These are phyloP conservation scores for Trissolcus basalis DNA, from an alignment of 1,140 invertebrate genomes.

Conservation along the genomic window DNA sequence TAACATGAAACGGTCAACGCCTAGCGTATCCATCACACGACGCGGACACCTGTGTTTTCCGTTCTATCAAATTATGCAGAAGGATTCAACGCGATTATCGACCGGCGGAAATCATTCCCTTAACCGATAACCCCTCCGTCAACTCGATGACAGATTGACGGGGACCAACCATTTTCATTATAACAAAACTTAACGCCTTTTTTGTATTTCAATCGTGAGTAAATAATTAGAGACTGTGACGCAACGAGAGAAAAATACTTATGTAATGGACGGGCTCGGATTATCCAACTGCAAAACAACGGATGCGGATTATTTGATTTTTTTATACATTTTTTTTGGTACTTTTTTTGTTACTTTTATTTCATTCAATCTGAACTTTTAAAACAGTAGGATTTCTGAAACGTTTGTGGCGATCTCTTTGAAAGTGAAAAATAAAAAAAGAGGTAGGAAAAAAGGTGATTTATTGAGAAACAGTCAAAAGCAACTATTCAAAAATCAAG, in stretches of 20 bases:
- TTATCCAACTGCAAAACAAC: too few relatives aligned
- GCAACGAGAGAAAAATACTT: not conserved
- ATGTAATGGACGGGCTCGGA: not conserved
- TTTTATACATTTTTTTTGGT: not conserved
- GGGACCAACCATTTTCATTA: not conserved
- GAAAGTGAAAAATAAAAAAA: too few relatives aligned
- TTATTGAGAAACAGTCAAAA: too few relatives aligned
- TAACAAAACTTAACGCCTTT: conserved; percentile 3
- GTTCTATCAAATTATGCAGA: conserved; percentile 27
- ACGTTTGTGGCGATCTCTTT: too few relatives aligned
- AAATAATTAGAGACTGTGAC: too few relatives aligned
- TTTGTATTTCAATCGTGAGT: not conserved
- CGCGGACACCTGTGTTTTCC: conserved; percentile 19
- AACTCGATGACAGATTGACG: conserved; percentile 3
- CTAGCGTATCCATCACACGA: conserved; percentile 39
- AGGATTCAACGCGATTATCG: conserved; percentile 15
- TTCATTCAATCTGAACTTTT: too few relatives aligned
- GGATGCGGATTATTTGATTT: too few relatives aligned
- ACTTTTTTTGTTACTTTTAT: too few relatives aligned
- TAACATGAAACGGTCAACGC: conserved; percentile 34
- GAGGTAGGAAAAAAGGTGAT: too few relatives aligned
- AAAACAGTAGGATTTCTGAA: too few relatives aligned
- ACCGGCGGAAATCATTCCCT: conserved; percentile 25
- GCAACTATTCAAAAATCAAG: too few relatives aligned
- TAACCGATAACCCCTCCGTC: conserved; percentile 6